Conservation (phyloP, 2,797 vertebrate species). For the Vespertilio murinus region DNA sequence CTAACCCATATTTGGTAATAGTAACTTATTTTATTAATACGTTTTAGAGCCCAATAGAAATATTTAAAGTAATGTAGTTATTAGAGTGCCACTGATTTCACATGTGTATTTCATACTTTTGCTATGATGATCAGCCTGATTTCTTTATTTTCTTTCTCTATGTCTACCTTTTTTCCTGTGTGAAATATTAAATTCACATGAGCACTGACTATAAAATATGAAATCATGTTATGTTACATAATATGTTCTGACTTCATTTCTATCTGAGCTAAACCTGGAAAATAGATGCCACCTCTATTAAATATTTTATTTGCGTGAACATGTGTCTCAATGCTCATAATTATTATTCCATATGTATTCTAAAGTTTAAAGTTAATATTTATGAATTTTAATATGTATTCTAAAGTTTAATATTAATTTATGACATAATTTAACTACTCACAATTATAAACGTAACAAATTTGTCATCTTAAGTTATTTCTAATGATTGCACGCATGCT, state of each 20-base stretch:
- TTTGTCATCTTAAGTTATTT: slow-evolving; percentile 9
- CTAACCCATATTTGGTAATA: not conserved
- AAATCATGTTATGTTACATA: not conserved
- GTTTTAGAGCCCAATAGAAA: not conserved
- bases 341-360: not conserved
- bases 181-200: slow-evolving; percentile 9
- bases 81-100: not conserved
- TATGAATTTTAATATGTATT: not conserved
- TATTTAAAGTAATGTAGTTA: not conserved
- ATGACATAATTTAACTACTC: slow-evolving; percentile 4
- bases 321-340: not conserved
- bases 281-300: not conserved
- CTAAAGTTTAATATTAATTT: not conserved
- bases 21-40: not conserved
- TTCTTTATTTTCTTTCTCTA: slow-evolving; percentile 10
- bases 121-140: not conserved
- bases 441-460: not conserved
- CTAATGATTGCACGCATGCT: not conserved
- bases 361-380: not conserved
- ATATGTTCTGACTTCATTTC: not conserved
- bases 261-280: slow-evolving; percentile 8
- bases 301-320: not conserved
- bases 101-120: not conserved
- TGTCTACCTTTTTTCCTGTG: not conserved
- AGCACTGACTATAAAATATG: slow-evolving; percentile 4